Conservation (phyloP, 2,113 vertebrate genomes). For the Eidolon helvum region DNA sequence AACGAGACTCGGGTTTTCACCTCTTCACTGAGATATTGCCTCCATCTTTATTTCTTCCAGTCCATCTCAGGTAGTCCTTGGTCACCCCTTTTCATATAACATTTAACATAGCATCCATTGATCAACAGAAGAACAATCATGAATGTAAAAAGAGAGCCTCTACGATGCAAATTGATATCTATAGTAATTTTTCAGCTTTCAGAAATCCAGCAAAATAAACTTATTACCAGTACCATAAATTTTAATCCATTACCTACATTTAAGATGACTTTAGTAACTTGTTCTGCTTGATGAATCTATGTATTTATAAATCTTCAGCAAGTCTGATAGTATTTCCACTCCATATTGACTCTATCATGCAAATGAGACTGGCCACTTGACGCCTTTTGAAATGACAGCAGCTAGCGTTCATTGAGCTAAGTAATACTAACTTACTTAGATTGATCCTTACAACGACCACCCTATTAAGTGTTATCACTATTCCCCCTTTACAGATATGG, state of each 20-base stretch:
- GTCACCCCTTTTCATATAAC: not conserved
- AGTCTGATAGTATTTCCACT: not conserved
- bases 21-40: not conserved
- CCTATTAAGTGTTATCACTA: not conserved
- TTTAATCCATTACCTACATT: not conserved
- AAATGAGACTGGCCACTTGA: not conserved
- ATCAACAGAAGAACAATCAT: not conserved
- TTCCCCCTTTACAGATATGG: not conserved
- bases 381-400: not conserved
- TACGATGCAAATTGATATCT: not conserved
- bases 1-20: not conserved
- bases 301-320: not conserved
- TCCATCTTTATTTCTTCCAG: not conserved
- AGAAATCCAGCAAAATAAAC: not conserved
- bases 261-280: not conserved
- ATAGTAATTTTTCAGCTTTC: not conserved
- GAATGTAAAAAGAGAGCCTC: not conserved
- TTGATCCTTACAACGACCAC: not conserved
- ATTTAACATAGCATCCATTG: not conserved
- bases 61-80: not conserved
- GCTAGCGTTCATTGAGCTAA: not conserved
- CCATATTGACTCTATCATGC: not conserved
- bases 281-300: not conserved
- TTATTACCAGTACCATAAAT: not conserved
- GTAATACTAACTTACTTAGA: not conserved